These are phyloP conservation scores for Nasua narica DNA, from an alignment of 2,797 vertebrate genomes.

Conservation along the genomic window DNA sequence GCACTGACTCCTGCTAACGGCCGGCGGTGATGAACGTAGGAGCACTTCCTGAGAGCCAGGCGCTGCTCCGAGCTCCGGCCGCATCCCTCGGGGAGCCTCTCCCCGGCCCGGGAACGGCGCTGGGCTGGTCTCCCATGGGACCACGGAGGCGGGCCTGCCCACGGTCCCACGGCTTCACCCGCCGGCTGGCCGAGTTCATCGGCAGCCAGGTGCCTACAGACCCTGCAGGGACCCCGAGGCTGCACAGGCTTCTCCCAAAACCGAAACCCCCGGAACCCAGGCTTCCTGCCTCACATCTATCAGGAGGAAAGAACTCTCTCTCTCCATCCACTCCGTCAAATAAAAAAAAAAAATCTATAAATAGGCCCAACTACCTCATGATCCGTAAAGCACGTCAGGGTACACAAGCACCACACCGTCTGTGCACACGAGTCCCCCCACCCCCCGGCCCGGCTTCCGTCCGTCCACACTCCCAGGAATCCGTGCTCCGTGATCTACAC, in stretches of 20 bases:
- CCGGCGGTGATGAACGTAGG: fast-evolving
- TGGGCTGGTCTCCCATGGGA: neutral
- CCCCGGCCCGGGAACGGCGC: neutral
- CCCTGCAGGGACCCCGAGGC: neutral
- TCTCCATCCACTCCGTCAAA: neutral
- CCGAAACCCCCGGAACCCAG: fast-evolving
- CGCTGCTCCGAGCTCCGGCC: neutral
- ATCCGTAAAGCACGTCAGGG: too few species aligned
- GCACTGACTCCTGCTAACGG: neutral
- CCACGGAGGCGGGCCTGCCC: neutral
- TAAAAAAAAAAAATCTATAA: too few species aligned
- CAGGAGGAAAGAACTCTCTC: neutral
- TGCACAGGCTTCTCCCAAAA: neutral
- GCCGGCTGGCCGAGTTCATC: fast-evolving
- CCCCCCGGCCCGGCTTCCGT: fast-evolving
- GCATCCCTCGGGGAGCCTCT: neutral
- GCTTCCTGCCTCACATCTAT: neutral
- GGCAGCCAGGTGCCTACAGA: fast-evolving
- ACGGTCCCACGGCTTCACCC: neutral
- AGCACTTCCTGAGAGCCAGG: neutral
- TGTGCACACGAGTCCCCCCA: neutral
- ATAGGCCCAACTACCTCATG: neutral
- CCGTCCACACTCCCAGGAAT: neutral
- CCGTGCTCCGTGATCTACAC: fast-evolving
- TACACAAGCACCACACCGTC: neutral